Evolutionary conservation across 2,113 vertebrate genomes (phyloP), one percentile per base, ranked within the genome.

Genomic region (Sinocyclocheilus maitianheensis): DNA sequence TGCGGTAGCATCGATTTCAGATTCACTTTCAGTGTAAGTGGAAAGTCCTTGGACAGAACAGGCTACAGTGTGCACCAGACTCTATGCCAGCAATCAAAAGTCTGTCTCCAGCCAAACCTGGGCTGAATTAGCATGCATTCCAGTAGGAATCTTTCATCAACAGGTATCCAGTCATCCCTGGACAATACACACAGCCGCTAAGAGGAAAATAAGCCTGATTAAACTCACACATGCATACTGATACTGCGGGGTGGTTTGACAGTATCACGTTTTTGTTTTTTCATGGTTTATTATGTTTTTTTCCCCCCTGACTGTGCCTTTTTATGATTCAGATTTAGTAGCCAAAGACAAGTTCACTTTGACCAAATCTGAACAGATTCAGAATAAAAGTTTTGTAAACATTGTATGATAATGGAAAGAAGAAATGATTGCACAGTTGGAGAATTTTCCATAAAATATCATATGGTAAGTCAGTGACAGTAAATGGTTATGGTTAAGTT

Each of bases 41-140:
- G 55, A 46, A n/a, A 9, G 55, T 20, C 16, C 77, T 79, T 37
- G 77, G 55, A 18, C 60, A 65, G 78, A 65, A 81, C 24, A 65
- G 22, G 40, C 78, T 46, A 18, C 78, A 81, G 43, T 65, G 78
- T 46, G 16, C 60, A 65, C 7, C 22, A 24, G 20, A 46, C 58
- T 5, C 14, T 8, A 30, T 81, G 58, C 60, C 37, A 65, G 43
- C 3, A 63, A 63, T 46, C 78, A 24, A 80, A 81, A 5, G 34
- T 46, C 58, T 81, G 58, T 26, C 37, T 63, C 7, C 22, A 63
- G 60, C 37, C 60, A 63, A 24, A 46, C 13, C n/a, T 46, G 78
- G 40, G 20, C 14, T 26, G 13, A 62, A 81, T 65, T 65, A 65
- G 78, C 13, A 63, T 18, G 20, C 77, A n/a, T 26, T 24, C n/a